phyloP scores from a whole-genome alignment of 2,113 vertebrate genomes.

The Nothobranchius kuhntae region DNA sequence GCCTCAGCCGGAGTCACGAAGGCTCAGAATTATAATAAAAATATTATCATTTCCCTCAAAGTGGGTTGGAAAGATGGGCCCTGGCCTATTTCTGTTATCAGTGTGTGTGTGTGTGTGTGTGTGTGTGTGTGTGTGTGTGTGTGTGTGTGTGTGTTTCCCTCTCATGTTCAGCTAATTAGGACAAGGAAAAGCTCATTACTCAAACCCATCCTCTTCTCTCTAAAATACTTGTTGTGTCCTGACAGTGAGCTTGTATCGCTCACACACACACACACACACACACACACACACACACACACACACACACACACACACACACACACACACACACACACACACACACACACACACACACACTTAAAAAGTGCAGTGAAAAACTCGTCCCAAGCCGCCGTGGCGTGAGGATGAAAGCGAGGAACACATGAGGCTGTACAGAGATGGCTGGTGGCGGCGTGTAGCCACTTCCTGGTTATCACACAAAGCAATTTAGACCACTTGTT shows the following conservation, averaged over 20 bases:
- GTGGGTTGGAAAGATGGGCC: constrained; percentile 79
- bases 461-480: constrained; percentile 73
- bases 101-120: constrained; percentile 14
- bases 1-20: constrained; percentile 21
- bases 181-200: constrained; percentile 82
- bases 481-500: constrained; percentile 75
- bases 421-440: constrained; percentile 32
- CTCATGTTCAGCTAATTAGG: constrained; percentile 80
- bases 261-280: neutral
- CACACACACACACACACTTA: constrained; percentile 27
- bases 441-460: constrained; percentile 50
- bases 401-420: too few species aligned
- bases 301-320: constrained; percentile 15
- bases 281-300: constrained; percentile 9
- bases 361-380: constrained; percentile 44
- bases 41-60: constrained; percentile 75
- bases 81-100: constrained; percentile 76
- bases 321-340: constrained; percentile 17
- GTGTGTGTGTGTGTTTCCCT: constrained; percentile 64
- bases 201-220: constrained; percentile 79
- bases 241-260: constrained; percentile 68
- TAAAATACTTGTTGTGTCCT: constrained; percentile 76
- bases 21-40: constrained; percentile 63
- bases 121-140: constrained; percentile 46
- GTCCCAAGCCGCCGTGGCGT: neutral